A percentile compares a stretch with the other conserved stretches of the same genome.
Conservation (phyloP, 2,797 vertebrate species). For the Cyprinella venusta region DNA sequence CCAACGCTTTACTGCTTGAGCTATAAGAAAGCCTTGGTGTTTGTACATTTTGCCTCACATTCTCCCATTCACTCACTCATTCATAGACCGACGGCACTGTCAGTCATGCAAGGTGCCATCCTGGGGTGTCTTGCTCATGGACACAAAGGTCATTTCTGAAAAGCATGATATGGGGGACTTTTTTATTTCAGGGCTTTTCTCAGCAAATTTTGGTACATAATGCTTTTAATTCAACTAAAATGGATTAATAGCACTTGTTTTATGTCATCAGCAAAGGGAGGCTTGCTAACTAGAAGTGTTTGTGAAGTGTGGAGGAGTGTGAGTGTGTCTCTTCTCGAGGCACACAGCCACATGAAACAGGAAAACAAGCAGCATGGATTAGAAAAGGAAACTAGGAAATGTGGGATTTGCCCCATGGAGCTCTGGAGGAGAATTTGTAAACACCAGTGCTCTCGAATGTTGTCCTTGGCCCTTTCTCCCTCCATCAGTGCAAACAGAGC, state of each 20-base stretch:
- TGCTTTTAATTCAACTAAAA: not conserved
- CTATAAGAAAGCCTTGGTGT: no score
- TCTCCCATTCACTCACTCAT: no score
- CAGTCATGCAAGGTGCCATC: no score
- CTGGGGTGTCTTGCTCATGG: no score
- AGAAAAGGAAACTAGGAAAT: conserved; percentile 15
- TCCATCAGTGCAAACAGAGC: conserved; percentile 48
- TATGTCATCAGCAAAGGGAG: not conserved
- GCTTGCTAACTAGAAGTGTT: not conserved
- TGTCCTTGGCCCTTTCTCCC: conserved; percentile 34
- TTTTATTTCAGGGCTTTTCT: not conserved
- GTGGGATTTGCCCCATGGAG: conserved; percentile 31
- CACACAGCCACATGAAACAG: not conserved
- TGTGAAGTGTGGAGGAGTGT: conserved; percentile 14
- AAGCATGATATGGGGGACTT: not conserved
- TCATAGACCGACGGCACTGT: no score
- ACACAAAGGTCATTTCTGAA: not conserved
- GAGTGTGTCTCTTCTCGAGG: not conserved
- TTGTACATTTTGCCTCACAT: no score
- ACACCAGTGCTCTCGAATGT: conserved; percentile 46
- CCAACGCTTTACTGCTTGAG: no score
- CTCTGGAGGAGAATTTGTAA: conserved; percentile 38
- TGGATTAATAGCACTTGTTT: not conserved
- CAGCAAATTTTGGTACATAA: not conserved
- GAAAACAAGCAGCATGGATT: conserved; percentile 26